These are phyloP conservation scores for Cromileptes altivelis DNA, from an alignment of 2,113 vertebrate species.

Conservation along the genomic window DNA sequence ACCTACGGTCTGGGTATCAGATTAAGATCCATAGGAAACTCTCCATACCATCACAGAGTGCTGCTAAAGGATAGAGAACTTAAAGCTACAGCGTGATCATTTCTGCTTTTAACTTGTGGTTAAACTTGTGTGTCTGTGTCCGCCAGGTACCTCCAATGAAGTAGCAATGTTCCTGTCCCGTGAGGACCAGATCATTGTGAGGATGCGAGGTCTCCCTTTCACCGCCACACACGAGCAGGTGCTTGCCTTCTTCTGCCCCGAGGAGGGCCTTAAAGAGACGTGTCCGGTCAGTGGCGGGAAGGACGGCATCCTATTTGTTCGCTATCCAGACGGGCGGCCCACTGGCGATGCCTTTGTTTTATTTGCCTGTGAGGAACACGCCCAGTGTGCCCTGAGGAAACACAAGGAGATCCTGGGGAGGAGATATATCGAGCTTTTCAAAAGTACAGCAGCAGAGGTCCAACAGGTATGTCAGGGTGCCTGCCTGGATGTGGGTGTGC, in stretches of 20 bases:
- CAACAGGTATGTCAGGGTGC: constrained; percentile 88
- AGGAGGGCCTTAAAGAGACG: constrained; percentile 70
- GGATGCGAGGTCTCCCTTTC: constrained; percentile 96
- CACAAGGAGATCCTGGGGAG: constrained; percentile 97
- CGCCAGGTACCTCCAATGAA: constrained; percentile 94
- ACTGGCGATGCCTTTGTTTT: constrained; percentile 97
- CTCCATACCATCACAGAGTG: not conserved
- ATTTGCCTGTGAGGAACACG: constrained; percentile 95
- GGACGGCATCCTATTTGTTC: constrained; percentile 93
- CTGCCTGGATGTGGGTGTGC: not conserved
- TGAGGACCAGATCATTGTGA: constrained; percentile 95
- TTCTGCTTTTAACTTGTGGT: not conserved
- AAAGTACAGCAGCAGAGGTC: constrained; percentile 97
- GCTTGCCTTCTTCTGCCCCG: constrained; percentile 88
- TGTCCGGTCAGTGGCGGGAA: constrained; percentile 90
- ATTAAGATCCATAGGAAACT: not conserved
- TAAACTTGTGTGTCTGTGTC: constrained; percentile 3
- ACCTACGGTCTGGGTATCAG: not conserved
- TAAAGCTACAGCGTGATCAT: not conserved
- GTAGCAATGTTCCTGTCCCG: constrained; percentile 94
- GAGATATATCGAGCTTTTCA: constrained; percentile 97
- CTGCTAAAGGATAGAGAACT: not conserved
- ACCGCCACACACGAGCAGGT: constrained; percentile 93
- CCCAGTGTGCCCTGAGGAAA: constrained; percentile 94
- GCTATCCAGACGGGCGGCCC: constrained; percentile 94